A percentile compares a stretch with the other conserved stretches of the same genome.
These are phyloP conservation scores for Gila robusta DNA, from an alignment of 2,797 vertebrate genomes.

Conservation along the genomic window DNA sequence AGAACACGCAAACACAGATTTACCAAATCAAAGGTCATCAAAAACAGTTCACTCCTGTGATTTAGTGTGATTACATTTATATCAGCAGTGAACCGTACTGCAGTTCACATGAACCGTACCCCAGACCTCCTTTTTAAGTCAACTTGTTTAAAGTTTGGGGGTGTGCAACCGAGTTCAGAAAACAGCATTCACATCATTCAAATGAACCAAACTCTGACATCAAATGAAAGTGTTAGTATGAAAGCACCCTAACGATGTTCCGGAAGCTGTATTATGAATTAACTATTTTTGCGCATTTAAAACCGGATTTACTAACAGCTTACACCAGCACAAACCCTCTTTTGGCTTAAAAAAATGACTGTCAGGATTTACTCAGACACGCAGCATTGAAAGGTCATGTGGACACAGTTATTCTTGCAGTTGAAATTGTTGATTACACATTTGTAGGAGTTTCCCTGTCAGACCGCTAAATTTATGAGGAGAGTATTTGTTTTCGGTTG, in stretches of 20 bases:
- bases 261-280: background rate
- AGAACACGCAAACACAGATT: background rate
- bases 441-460: background rate
- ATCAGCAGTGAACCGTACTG: background rate
- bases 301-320: background rate
- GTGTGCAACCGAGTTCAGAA: background rate
- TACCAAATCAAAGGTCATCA: background rate
- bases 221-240: background rate
- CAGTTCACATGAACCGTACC: background rate
- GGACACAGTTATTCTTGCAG: no score
- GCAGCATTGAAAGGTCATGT: background rate
- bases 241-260: background rate
- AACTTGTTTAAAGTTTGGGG: background rate
- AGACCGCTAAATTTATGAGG: background rate
- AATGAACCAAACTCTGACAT: background rate
- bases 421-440: background rate
- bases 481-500: background rate
- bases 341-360: background rate
- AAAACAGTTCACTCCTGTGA: background rate
- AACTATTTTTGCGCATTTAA: background rate
- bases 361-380: background rate
- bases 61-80: background rate
- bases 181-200: background rate
- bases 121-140: background rate
- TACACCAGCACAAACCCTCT: background rate